Percentiles rank a stretch among this genome's conserved stretches.
These are phyloP conservation scores for Hirtodrosophila histrioides DNA, from an alignment of 2,888 invertebrate species.

Conservation along the genomic window DNA sequence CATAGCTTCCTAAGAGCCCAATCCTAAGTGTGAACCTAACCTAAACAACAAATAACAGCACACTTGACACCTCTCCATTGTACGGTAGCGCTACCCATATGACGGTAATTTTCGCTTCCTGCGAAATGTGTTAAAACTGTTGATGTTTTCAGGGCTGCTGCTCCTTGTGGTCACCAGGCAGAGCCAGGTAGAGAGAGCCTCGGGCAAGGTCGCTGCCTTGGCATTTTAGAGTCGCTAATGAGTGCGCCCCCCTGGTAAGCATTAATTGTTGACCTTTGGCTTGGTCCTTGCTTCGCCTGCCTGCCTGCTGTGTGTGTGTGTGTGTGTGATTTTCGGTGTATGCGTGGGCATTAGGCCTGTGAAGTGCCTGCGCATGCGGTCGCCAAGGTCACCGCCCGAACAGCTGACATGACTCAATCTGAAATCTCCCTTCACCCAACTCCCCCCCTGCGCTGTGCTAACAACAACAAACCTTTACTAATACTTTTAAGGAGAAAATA, in stretches of 20 bases:
- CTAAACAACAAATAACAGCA: no score
- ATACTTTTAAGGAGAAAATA: background rate
- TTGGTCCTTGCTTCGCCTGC: constrained; percentile 36
- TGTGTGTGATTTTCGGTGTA: constrained; percentile 3
- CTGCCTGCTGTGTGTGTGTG: constrained; percentile 14
- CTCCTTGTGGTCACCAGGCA: constrained; percentile 15
- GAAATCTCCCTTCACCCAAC: background rate
- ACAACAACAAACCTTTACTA: constrained; percentile 27
- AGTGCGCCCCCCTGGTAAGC: constrained; percentile 23
- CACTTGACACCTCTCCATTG: no score
- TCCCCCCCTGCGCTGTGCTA: constrained; percentile 1
- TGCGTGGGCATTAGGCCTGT: constrained; percentile 24
- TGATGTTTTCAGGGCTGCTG: no score
- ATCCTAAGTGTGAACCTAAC: no score
- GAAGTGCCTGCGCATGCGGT: constrained; percentile 72
- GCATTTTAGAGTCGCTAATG: constrained; percentile 25
- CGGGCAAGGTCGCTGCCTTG: constrained; percentile 37
- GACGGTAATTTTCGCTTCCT: background rate
- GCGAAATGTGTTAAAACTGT: constrained; percentile 3
- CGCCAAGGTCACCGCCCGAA: constrained; percentile 65
- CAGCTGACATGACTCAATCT: constrained; percentile 58
- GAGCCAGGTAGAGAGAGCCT: constrained; percentile 17
- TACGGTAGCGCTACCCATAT: no score
- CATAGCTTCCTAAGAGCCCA: no score
- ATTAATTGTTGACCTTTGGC: constrained; percentile 43